These are phyloP conservation scores for Silurus lanzhouensis DNA, from an alignment of 2,797 vertebrate species.

Conservation along the genomic window DNA sequence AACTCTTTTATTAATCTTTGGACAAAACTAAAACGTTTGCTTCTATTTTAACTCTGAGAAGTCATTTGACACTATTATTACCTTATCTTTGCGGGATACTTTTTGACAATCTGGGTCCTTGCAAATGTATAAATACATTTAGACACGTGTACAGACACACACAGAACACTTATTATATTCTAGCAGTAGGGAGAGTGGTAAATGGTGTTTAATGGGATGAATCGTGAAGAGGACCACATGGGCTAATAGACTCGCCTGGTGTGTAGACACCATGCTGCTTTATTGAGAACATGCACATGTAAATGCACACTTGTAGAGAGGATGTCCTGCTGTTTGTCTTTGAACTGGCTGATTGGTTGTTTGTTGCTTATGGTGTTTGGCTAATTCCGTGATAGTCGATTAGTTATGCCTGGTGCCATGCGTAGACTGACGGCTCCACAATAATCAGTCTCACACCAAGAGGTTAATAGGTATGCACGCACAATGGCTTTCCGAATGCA, in stretches of 20 bases:
- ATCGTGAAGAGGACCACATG: conserved; percentile 33
- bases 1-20: no score
- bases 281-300: conserved; percentile 34
- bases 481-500: neutral
- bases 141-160: conserved; percentile 9
- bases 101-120: neutral
- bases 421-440: conserved; percentile 17
- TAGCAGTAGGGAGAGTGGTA: conserved; percentile 42
- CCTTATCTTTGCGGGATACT: neutral
- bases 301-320: conserved; percentile 31
- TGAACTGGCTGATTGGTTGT: conserved; percentile 47
- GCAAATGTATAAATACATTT: neutral
- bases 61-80: no score
- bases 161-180: conserved; percentile 13
- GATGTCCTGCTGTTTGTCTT: conserved; percentile 40
- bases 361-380: conserved; percentile 43
- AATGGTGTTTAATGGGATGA: conserved; percentile 56
- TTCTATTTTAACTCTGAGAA: no score
- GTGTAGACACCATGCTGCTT: conserved; percentile 49
- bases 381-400: conserved; percentile 42
- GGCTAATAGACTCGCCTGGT: conserved; percentile 52
- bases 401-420: conserved; percentile 26
- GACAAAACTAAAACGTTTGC: no score
- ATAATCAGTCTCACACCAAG: conserved; percentile 9
- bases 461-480: neutral